Base-by-base conservation (phyloP, 64 coral and sea anemone species). In the Dendrophyllia cribrosa region DNA sequence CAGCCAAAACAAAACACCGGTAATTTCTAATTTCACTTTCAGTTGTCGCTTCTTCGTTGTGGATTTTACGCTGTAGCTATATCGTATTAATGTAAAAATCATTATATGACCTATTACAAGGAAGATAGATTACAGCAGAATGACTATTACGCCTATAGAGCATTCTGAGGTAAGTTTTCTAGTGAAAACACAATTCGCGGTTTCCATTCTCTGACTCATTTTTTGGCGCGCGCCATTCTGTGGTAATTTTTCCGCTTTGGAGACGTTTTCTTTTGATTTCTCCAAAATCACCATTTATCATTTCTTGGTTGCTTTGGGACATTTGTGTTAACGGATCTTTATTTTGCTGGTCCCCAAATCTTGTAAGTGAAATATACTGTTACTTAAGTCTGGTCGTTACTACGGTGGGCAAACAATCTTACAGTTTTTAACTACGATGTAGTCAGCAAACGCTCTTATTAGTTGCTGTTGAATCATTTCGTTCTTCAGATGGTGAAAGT, bases 401-500 rank as follows among this genome's bases (percentile, higher is more conserved):
- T 25, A 70, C 9, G n/a, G 9, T 23, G 7, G 19, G 8, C 9
- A 20, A 70, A 70, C 67, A 0, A 12, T 25, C 6, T 70, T 70
- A 25, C 19, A 6, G 19, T 23, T 23, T 24, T 25, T 70, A 3
- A 3, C 26, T 9, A 22, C 5, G 23, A 10, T 6, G 7, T 9
- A 0, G 34, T 34, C 34, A 34, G 21, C 0, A 9, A 22, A 9
- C 22, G 21, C 9, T 9, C 10, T 25, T 23, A 25, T 70, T 70
- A 34, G 9, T 1, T 8, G 6, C 44, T 44, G 10, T 74, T 49
- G 44, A n/a, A 43, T 47, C 7, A n/a, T 16, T 48, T 66, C 15
- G 19, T 25, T 50, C 52, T 25, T 58, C n/a, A 97, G 95, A 75
- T 75, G 7, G 86, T 89, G 43, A 86, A 91, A 46, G 56, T 97